Percentiles rank a stretch among this genome's conserved stretches.
These are phyloP conservation scores for Fabriciana adippe DNA, from an alignment of 2,888 invertebrate species.

Conservation along the genomic window DNA sequence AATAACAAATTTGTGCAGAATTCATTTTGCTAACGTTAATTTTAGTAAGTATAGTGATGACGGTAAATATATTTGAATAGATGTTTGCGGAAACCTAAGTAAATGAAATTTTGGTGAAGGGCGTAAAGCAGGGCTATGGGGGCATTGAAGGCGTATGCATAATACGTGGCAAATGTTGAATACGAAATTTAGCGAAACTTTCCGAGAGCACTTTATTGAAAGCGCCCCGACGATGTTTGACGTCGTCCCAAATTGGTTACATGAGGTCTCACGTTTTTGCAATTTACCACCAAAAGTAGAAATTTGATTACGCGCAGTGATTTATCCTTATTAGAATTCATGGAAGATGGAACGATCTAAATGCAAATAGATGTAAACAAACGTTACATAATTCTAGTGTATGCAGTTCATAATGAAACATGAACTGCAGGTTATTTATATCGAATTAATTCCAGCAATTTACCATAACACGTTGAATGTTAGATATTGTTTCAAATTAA, in stretches of 20 bases:
- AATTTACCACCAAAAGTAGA: conserved; percentile 48
- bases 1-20: not conserved
- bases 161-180: conserved; percentile 48
- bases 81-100: conserved; percentile 60
- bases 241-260: conserved; percentile 45
- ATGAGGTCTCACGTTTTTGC: conserved; percentile 41
- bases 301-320: conserved; percentile 54
- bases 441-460: conserved; percentile 31
- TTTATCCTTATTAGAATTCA: conserved; percentile 67
- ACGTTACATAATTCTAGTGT: conserved; percentile 44
- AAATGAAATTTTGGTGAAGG: conserved; percentile 57
- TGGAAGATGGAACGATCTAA: conserved; percentile 54
- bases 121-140: conserved; percentile 43
- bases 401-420: conserved; percentile 33
- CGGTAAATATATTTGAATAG: conserved; percentile 63
- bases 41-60: conserved; percentile 41
- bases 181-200: conserved; percentile 50
- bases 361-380: conserved; percentile 69
- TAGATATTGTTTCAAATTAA: conserved; percentile 21
- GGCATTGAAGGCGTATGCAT: conserved; percentile 42
- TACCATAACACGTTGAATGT: conserved; percentile 19
- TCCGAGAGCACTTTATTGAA: conserved; percentile 49
- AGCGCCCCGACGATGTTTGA: conserved; percentile 46
- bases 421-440: conserved; percentile 31
- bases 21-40: conserved; percentile 49